Conservation (phyloP, 2,888 invertebrate species). For the Himalopsyche japonica region DNA sequence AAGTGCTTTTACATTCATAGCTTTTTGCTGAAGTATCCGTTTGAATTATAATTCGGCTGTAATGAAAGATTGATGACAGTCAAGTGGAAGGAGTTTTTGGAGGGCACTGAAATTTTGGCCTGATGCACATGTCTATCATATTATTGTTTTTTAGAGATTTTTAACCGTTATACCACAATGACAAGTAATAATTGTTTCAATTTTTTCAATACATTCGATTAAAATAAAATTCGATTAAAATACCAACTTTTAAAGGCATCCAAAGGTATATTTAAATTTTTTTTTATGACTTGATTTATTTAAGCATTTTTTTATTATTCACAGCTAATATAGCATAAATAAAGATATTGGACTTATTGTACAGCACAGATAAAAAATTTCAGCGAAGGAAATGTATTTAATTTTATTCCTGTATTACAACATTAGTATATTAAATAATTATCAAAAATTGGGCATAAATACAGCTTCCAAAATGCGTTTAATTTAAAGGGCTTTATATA, state of each 20-base stretch:
- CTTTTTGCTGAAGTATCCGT: not conserved
- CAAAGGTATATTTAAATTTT: not conserved
- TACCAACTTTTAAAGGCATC: not conserved
- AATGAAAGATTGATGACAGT: not conserved
- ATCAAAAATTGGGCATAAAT: not conserved
- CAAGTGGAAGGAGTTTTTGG: not conserved
- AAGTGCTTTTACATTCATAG: not conserved
- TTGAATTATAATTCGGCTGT: not conserved
- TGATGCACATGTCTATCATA: not conserved
- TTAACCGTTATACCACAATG: not conserved
- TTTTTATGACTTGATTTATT: not conserved
- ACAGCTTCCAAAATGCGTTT: constrained; percentile 1
- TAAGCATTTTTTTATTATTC: not conserved
- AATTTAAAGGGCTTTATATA: not conserved
- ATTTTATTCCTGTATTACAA: not conserved
- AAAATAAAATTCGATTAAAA: not conserved
- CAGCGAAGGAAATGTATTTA: not conserved
- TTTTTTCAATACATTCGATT: not conserved
- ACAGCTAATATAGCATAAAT: not conserved
- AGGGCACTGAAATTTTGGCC: not conserved
- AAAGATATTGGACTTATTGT: not conserved
- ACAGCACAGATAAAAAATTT: not conserved
- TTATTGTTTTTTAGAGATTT: not conserved
- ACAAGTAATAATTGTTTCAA: not conserved
- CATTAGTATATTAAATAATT: not conserved